Evolutionary conservation across 2,797 vertebrate genomes (phyloP), one percentile per base, ranked within the genome.

Genomic region (Cynodonichthys magdalenae): DNA sequence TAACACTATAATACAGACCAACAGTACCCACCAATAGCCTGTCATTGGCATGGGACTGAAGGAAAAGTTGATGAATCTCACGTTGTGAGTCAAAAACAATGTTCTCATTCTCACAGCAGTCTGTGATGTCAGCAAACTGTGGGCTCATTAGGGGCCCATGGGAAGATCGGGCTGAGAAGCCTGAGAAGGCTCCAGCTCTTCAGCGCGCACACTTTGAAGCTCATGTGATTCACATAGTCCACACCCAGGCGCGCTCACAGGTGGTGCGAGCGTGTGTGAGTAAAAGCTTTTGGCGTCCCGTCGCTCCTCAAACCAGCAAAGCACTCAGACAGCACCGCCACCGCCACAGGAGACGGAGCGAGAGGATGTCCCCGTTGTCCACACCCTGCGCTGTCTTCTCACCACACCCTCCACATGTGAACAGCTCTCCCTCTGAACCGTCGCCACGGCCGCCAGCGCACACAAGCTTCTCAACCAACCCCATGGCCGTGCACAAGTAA

Each of bases 401-500:
- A 85, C 88, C 89, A 90, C 91, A 89, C 91, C 90, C 90, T 89
- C 85, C 87, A 90, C 89, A 91, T 91, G 87, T 84, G 84, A 92
- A 88, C 81, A 55, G 49, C 63, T 75, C 73, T 72, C 66, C 63
- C 70, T 78, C 71, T 68, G 75, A 85, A 73, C 80, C 84, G 31
- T 53, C 70, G 62, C 87, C 88, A 64, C 87, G 83, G 53, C 75
- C 48, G 71, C 87, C 86, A 70, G 70, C 67, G 60, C 81, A 73
- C 79, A 79, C 82, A 85, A 66, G 78, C 78, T 81, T 83, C 79
- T 69, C 36, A 66, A 84, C 83, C 81, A 75, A 52, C 81, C 79
- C 79, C 19, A 51, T 64, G 76, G 73, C 76, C 79, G 74, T 44
- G 53, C 77, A 67, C 81, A 75, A 88, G 88, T 87, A 87, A 90